Percentiles rank a stretch among this genome's conserved stretches.
phyloP scores from a whole-genome alignment of 35 echinoderm and acorn worm genomes.

The Lytechinus pictus region DNA sequence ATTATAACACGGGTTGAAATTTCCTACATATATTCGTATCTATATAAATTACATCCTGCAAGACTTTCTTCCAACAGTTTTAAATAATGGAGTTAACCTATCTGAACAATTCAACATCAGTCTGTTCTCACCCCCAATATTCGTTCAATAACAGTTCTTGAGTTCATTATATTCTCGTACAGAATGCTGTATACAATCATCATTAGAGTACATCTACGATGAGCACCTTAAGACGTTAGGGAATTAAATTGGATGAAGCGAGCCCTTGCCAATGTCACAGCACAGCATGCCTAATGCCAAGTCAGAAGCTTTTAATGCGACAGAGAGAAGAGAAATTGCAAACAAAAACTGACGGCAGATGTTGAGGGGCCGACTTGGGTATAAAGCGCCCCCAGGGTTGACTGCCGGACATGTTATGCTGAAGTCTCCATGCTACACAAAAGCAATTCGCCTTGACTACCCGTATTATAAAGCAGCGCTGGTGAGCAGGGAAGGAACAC shows the following conservation, averaged over 20 bases:
- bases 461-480: slow-evolving; percentile 4
- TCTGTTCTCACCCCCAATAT: too few species aligned
- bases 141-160: too few species aligned
- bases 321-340: slow-evolving; percentile 44
- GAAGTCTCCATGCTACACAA: slow-evolving; percentile 22
- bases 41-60: too few species aligned
- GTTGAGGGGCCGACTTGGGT: slow-evolving; percentile 47
- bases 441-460: slow-evolving; percentile 37
- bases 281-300: slow-evolving; percentile 21
- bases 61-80: too few species aligned
- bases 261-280: background rate
- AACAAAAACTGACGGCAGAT: slow-evolving; percentile 56
- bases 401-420: slow-evolving; percentile 9
- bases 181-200: background rate
- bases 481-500: background rate
- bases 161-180: background rate
- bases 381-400: slow-evolving; percentile 39
- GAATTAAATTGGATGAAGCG: slow-evolving; percentile 15
- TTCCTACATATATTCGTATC: too few species aligned
- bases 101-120: too few species aligned
- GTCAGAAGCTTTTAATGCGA: slow-evolving; percentile 39
- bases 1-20: too few species aligned
- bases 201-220: slow-evolving; percentile 1
- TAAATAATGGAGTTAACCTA: too few species aligned
- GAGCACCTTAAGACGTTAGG: background rate